phyloP scores from a whole-genome alignment of 2,113 vertebrate species.

The Pituophis catenifer region DNA sequence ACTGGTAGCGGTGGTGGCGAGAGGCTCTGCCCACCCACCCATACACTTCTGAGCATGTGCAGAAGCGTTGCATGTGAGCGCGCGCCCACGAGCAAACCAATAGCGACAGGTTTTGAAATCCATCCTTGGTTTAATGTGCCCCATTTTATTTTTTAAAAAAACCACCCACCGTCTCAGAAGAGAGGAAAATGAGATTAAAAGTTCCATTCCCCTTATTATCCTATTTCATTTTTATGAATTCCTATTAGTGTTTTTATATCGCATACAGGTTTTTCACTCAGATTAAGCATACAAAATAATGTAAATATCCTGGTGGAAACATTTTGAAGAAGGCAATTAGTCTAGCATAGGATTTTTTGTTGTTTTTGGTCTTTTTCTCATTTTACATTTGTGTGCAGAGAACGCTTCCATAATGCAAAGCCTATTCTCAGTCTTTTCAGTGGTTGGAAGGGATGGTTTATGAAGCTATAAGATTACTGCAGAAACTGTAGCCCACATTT shows the following conservation, averaged over 20 bases:
- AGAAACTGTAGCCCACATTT: conserved; percentile 23
- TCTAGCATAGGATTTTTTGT: neutral
- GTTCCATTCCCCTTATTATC: neutral
- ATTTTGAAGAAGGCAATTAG: neutral
- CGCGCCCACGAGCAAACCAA: too few relatives aligned
- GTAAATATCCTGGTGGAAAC: neutral
- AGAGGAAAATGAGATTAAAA: neutral
- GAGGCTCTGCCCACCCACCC: too few relatives aligned
- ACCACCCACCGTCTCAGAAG: neutral
- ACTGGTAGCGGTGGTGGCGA: too few relatives aligned
- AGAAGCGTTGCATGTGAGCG: too few relatives aligned
- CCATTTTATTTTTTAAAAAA: neutral
- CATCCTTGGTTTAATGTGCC: neutral
- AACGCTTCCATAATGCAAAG: neutral
- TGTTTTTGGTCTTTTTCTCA: neutral
- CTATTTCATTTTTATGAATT: neutral
- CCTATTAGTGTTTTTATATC: neutral
- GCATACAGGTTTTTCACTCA: neutral
- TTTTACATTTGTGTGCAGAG: neutral
- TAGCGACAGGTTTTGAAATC: too few relatives aligned
- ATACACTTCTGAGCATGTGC: too few relatives aligned
- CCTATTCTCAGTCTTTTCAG: neutral
- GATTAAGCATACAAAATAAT: neutral
- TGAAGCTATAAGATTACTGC: conserved; percentile 4
- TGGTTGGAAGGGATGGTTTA: neutral